Percentiles rank a stretch among this genome's conserved stretches.
Evolutionary conservation across 2,888 invertebrate genomes (phyloP).

Genomic region (Harpagoxenus sublaevis): DNA sequence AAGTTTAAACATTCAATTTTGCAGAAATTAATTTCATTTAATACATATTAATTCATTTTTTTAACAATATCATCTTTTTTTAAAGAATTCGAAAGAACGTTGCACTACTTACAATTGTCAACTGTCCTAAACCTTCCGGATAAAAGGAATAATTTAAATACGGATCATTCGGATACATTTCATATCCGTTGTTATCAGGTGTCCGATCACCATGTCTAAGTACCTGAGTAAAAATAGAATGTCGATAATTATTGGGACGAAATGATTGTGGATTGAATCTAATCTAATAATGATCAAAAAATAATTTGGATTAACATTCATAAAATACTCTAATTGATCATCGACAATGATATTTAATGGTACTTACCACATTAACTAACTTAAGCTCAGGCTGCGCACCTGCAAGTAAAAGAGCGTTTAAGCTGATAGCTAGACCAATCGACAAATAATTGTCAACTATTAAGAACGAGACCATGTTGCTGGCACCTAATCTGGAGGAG

Average conservation of each 20-base stretch:
- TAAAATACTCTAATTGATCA: not conserved
- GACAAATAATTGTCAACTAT: not conserved
- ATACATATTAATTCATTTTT: not conserved
- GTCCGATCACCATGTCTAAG: conserved; percentile 90
- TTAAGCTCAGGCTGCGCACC: conserved; percentile 61
- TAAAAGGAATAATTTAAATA: conserved; percentile 44
- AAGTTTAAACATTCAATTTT: not conserved
- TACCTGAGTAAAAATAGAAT: conserved; percentile 84
- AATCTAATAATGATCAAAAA: not conserved
- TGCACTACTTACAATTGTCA: conserved; percentile 71
- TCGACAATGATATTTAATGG: not conserved
- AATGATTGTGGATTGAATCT: not conserved
- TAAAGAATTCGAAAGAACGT: not conserved
- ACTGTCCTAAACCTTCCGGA: conserved; percentile 66
- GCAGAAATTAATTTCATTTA: not conserved
- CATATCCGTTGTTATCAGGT: conserved; percentile 37
- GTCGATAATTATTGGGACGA: not conserved
- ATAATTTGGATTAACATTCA: not conserved
- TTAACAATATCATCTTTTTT: not conserved
- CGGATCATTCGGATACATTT: conserved; percentile 61
- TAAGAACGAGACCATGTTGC: conserved; percentile 55
- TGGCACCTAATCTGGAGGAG: conserved; percentile 38
- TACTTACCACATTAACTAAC: conserved; percentile 75
- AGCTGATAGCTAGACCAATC: conserved; percentile 29
- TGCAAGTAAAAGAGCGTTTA: conserved; percentile 31